phyloP scores from a whole-genome alignment of 2,797 vertebrate genomes.

The Trachurus trachurus region DNA sequence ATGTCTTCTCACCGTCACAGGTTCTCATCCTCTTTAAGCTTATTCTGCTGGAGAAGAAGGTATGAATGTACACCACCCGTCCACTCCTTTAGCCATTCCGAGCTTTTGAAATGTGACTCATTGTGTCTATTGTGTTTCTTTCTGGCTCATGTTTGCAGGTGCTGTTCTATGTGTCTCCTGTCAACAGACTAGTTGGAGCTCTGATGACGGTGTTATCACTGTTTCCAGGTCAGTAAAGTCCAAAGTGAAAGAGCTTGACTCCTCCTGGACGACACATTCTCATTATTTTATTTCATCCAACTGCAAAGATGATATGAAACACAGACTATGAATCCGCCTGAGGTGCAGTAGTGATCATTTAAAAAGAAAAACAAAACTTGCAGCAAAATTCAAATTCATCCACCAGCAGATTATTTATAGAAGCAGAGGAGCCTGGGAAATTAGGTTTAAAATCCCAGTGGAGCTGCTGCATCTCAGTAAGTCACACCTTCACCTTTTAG shows the following conservation, averaged over 20 bases:
- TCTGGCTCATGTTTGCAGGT: conserved; percentile 83
- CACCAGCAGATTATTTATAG: background rate
- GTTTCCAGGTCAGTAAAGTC: conserved; percentile 91
- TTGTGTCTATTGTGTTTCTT: background rate
- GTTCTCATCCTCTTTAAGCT: conserved; percentile 97
- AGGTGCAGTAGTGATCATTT: no score
- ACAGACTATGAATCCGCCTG: background rate
- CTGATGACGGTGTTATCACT: conserved; percentile 97
- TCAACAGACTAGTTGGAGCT: conserved; percentile 93
- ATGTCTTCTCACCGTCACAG: conserved; percentile 69
- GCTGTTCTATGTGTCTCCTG: conserved; percentile 96
- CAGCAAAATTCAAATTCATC: background rate
- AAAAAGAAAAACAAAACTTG: no score
- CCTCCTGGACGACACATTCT: background rate
- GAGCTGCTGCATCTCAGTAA: background rate
- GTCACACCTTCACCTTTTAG: background rate
- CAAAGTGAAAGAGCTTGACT: background rate
- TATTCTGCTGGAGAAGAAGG: conserved; percentile 98
- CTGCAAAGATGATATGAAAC: no score
- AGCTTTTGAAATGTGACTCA: rapidly evolving
- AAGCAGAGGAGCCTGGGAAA: background rate
- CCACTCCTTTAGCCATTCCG: rapidly evolving
- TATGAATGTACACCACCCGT: conserved; percentile 45
- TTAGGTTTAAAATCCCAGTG: background rate
- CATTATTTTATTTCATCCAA: no score